Conservation (phyloP, 2,113 vertebrate genomes). For the Malurus elegans region DNA sequence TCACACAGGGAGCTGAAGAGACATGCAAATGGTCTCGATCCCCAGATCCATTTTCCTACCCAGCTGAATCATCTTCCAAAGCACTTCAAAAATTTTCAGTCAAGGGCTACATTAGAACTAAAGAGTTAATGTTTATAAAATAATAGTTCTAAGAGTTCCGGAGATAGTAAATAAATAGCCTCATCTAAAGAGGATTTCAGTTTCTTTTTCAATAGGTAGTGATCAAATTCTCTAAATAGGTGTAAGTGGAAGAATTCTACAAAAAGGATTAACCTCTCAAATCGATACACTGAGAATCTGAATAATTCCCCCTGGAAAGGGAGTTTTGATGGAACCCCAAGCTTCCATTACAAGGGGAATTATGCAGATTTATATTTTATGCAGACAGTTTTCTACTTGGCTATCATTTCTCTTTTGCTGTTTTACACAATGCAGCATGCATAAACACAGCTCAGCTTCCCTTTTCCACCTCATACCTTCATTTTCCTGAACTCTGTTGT, state of each 20-base stretch:
- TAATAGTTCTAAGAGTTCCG: not conserved
- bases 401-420: conserved; percentile 5
- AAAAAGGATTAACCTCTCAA: not conserved
- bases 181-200: not conserved
- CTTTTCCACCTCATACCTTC: conserved; percentile 55
- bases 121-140: not conserved
- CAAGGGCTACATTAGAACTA: not conserved
- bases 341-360: not conserved
- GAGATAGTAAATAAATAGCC: not conserved
- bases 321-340: not conserved
- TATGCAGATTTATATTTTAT: conserved; percentile 46
- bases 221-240: not conserved
- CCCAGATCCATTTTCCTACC: not conserved
- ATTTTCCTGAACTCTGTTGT: conserved; percentile 38
- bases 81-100: not conserved
- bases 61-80: not conserved
- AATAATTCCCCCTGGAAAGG: not conserved
- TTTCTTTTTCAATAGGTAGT: not conserved
- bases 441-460: conserved; percentile 39
- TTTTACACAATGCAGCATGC: conserved; percentile 3
- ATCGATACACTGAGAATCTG: not conserved
- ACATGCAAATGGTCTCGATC: not conserved
- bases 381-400: not conserved
- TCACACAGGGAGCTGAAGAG: not conserved
- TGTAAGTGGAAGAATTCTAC: not conserved